These are phyloP conservation scores for Zosterops japonicus DNA, from an alignment of 2,113 vertebrate species.

Conservation along the genomic window DNA sequence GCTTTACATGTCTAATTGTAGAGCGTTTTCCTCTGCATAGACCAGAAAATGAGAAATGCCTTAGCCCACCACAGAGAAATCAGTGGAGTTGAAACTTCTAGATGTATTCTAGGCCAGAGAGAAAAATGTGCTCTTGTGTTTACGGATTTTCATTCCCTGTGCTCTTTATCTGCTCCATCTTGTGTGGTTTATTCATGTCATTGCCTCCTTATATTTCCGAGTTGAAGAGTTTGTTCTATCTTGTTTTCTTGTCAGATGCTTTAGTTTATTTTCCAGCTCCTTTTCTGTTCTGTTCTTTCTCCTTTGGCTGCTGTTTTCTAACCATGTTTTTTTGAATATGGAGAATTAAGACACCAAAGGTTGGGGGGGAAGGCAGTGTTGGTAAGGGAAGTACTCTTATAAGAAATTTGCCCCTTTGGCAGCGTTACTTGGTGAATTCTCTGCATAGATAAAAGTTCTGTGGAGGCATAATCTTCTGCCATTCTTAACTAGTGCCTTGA, in stretches of 20 bases:
- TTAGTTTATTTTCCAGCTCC: not conserved
- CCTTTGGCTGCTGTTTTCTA: not conserved
- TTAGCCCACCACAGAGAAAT: not conserved
- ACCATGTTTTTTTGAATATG: not conserved
- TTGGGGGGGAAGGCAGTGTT: not conserved
- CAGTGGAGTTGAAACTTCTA: not conserved
- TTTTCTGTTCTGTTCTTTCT: not conserved
- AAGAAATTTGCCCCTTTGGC: not conserved
- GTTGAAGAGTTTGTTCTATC: not conserved
- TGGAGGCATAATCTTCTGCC: not conserved
- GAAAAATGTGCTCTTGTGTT: not conserved
- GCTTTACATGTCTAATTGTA: not conserved
- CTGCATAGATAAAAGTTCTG: not conserved
- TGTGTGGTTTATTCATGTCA: not conserved
- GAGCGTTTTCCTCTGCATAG: not conserved
- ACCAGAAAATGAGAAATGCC: not conserved
- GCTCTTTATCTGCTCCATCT: not conserved
- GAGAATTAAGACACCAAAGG: not conserved
- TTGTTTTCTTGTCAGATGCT: not conserved
- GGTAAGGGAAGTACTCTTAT: not conserved
- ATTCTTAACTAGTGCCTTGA: not conserved
- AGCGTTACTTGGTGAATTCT: not conserved
- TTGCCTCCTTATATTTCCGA: not conserved
- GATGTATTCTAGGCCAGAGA: not conserved
- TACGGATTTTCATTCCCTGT: not conserved